A percentile compares a stretch with the other conserved stretches of the same genome.
phyloP scores from a whole-genome alignment of 2,113 vertebrate species.

The Notothenia coriiceps region DNA sequence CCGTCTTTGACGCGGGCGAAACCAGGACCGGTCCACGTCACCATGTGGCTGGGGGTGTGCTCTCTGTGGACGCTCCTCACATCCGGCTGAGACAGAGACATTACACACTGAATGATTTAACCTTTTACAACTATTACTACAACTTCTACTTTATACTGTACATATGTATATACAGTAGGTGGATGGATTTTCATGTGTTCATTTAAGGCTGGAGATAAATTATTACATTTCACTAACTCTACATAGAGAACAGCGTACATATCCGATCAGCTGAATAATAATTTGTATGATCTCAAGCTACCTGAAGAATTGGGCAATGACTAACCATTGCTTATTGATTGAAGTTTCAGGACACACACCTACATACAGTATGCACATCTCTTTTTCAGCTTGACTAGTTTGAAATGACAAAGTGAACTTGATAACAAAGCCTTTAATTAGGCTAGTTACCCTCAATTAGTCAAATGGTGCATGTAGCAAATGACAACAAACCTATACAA shows the following conservation, averaged over 20 bases:
- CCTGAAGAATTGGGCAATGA: too few species aligned
- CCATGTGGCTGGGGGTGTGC: constrained; percentile 71
- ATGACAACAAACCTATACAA: constrained; percentile 18
- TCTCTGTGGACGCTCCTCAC: constrained; percentile 81
- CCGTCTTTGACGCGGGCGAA: constrained; percentile 88
- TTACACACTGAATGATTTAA: neutral
- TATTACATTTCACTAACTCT: too few species aligned
- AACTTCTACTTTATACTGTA: neutral
- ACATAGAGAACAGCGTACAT: too few species aligned
- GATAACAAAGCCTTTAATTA: constrained; percentile 32
- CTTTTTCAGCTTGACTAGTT: constrained; percentile 15
- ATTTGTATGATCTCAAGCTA: too few species aligned
- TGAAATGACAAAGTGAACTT: neutral
- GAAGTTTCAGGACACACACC: neutral
- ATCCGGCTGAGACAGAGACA: constrained; percentile 77
- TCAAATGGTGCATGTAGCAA: neutral
- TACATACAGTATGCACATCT: neutral
- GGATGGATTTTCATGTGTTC: too few species aligned
- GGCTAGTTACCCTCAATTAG: neutral
- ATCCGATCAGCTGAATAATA: too few species aligned
- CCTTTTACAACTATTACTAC: neutral
- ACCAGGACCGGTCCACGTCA: constrained; percentile 87
- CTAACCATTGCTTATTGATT: too few species aligned
- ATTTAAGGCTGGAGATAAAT: too few species aligned
- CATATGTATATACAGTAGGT: too few species aligned